These are phyloP conservation scores for Parotia lawesii DNA, from an alignment of 2,113 vertebrate genomes.

Conservation along the genomic window DNA sequence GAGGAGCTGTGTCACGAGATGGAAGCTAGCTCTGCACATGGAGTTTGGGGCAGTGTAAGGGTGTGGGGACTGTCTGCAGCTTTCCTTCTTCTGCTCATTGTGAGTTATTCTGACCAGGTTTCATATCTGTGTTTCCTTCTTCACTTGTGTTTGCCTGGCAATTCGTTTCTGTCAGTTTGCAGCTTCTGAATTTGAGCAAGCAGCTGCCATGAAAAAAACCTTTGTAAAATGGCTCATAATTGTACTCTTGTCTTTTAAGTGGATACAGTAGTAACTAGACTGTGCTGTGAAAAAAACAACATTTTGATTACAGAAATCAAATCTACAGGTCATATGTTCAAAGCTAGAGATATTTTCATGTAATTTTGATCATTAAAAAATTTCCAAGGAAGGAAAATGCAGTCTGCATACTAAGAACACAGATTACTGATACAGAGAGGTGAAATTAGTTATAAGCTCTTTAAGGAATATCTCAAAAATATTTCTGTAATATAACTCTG, in stretches of 20 bases:
- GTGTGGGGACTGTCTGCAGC: not conserved
- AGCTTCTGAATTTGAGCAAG: not conserved
- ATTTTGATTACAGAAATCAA: not conserved
- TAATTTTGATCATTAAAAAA: not conserved
- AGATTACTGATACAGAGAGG: not conserved
- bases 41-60: fast-evolving
- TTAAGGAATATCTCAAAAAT: not conserved
- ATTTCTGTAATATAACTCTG: not conserved
- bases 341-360: not conserved
- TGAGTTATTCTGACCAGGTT: not conserved
- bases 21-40: not conserved
- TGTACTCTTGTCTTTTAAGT: not conserved
- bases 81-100: not conserved
- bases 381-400: not conserved
- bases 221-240: not conserved
- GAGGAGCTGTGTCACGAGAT: not conserved
- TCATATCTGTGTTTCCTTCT: not conserved
- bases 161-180: not conserved
- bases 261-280: not conserved
- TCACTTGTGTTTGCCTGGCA: not conserved
- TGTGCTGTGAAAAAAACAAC: not conserved
- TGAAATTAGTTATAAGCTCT: not conserved
- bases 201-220: not conserved
- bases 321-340: not conserved
- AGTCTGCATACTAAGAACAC: not conserved